Conservation (phyloP, 2,797 vertebrate genomes). For the Cryptoprocta ferox region DNA sequence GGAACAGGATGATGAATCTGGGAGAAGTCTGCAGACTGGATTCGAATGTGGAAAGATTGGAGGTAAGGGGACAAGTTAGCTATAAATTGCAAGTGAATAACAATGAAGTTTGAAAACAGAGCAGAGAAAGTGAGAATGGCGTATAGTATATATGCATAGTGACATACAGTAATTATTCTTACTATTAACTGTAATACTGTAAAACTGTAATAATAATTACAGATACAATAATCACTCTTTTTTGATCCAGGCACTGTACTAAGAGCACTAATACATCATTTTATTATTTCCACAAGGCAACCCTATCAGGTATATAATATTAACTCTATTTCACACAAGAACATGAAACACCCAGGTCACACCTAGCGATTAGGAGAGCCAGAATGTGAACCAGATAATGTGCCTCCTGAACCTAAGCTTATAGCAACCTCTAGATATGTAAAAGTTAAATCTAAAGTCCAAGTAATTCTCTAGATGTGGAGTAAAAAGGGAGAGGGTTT, state of each 20-base stretch:
- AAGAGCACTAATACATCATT: neutral
- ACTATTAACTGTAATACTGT: neutral
- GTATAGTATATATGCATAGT: neutral
- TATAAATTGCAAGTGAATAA: conserved; percentile 60
- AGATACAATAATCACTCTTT: neutral
- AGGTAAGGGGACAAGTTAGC: conserved; percentile 47
- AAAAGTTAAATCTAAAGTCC: neutral
- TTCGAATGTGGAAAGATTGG: conserved; percentile 62
- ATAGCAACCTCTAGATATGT: neutral
- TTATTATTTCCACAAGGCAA: neutral
- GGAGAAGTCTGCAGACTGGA: conserved; percentile 57
- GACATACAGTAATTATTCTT: neutral
- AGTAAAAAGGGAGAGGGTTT: neutral
- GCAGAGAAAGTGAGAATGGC: neutral
- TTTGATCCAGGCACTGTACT: neutral
- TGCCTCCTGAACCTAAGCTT: neutral
- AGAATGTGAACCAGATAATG: neutral
- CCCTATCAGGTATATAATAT: neutral
- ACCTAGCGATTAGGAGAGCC: neutral
- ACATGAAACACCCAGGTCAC: neutral
- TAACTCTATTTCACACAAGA: neutral
- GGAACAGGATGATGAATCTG: conserved; percentile 71
- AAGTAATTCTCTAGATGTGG: neutral
- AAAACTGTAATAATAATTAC: neutral
- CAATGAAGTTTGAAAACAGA: conserved; percentile 48